These are phyloP conservation scores for Cyanoliseus patagonus DNA, from an alignment of 2,113 vertebrate genomes.

Conservation along the genomic window DNA sequence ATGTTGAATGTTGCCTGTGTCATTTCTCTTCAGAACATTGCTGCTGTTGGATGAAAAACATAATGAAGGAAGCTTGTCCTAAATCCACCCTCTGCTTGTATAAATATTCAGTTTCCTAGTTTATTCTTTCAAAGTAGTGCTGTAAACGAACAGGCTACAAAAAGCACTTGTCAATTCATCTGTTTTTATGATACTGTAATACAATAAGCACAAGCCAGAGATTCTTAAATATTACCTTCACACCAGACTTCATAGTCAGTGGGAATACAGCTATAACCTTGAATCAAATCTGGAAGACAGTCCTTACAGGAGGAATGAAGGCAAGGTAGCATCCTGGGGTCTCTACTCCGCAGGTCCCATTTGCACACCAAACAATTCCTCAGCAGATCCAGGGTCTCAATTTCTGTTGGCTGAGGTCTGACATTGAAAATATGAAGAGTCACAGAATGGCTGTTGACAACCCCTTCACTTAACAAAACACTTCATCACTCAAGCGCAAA, in stretches of 20 bases:
- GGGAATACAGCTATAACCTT: slow-evolving; percentile 52
- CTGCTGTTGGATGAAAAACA: not conserved
- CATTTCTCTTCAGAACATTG: not conserved
- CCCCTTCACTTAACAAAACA: not conserved
- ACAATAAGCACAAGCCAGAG: not conserved
- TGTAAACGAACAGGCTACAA: not conserved
- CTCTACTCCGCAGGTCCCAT: slow-evolving; percentile 79
- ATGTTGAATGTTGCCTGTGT: not conserved
- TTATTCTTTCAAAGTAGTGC: not conserved
- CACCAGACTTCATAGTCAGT: not conserved
- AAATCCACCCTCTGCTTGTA: not conserved
- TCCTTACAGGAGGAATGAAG: slow-evolving; percentile 86
- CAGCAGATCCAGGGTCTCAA: slow-evolving; percentile 61
- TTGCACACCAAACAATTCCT: slow-evolving; percentile 84
- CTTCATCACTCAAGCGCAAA: not conserved
- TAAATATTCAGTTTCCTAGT: not conserved
- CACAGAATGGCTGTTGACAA: slow-evolving; percentile 21
- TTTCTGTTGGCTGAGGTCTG: not conserved
- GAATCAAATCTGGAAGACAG: slow-evolving; percentile 75
- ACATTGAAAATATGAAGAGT: not conserved
- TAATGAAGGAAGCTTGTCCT: not conserved
- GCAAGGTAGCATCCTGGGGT: slow-evolving; percentile 84
- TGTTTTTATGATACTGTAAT: not conserved
- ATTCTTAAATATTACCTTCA: slow-evolving; percentile 53
- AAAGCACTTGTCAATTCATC: not conserved